phyloP scores from a whole-genome alignment of 2,888 invertebrate genomes.

The Scaeva pyrastri region DNA sequence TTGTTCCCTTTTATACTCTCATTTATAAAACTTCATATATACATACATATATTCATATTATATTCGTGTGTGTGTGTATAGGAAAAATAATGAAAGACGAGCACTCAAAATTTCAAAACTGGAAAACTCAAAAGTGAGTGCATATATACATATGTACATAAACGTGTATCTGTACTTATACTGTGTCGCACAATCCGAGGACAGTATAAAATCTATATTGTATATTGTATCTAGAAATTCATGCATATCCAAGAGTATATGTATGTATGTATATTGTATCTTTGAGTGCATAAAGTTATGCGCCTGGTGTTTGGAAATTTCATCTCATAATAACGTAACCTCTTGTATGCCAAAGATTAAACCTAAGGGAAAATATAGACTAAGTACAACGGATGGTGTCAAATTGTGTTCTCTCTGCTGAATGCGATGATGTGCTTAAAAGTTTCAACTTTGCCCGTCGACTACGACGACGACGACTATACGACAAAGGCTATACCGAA shows the following conservation, averaged over 20 bases:
- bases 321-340: constrained; percentile 56
- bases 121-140: constrained; percentile 28
- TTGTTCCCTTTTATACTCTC: constrained; percentile 28
- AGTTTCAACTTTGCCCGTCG: constrained; percentile 48
- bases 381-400: constrained; percentile 56
- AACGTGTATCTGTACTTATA: too few relatives aligned
- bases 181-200: too few relatives aligned
- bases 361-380: constrained; percentile 45
- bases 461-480: neutral
- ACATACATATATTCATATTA: neutral
- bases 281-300: constrained; percentile 34
- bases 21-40: too few relatives aligned
- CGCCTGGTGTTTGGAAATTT: constrained; percentile 55
- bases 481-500: neutral
- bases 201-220: too few relatives aligned
- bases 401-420: constrained; percentile 49
- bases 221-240: too few relatives aligned
- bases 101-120: neutral
- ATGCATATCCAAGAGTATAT: too few relatives aligned
- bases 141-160: neutral
- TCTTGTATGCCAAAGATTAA: constrained; percentile 57
- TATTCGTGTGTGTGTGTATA: neutral
- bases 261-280: neutral
- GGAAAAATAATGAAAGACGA: constrained; percentile 9
- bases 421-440: constrained; percentile 60